Base-by-base conservation (phyloP, 2,113 vertebrate species). In the Phasianus colchicus region DNA sequence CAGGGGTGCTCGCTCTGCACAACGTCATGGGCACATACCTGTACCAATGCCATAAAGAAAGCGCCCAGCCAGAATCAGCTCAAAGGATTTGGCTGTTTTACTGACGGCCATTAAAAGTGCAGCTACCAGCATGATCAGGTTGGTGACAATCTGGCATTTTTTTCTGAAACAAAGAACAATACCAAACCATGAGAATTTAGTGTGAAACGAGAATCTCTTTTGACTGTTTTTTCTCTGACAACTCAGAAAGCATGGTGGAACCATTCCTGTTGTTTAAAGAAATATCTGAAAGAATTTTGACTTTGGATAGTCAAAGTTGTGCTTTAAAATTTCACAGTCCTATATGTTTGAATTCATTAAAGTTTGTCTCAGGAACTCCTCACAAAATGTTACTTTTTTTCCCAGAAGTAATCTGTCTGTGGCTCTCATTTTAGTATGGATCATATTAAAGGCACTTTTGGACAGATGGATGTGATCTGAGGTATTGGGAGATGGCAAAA, bases 11-110 rank as follows among this genome's bases (percentile, higher is more conserved):
- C 36, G 32, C 3, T 8, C 36, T 67, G 17, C 58, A 6, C 21
- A 7, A 36, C 21, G 45, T 9, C 34, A 17, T 1, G 7, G 47
- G 24, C 55, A 71, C 91, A 11, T 97, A 98, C 98, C 98, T 92
- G 97, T 82, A 50, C 97, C 98, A 47, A 98, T 88, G 69, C 98
- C 98, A 9, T 97, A 98, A 52, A 98, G 96, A 67, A 98, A 96
- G 42, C 98, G 96, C 45, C 97, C 98, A 2, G 98, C 58, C 63
- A 98, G 86, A 80, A 98, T 97, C 97, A 98, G 98, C 96, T 98
- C 98, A 1, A 98, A 98, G 58, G 98, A 98, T 67, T 57, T 96
- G 61, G 96, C 96, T 89, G 78, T 96, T 90, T 96, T 98, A 86
- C 98, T 98, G 87, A 98, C 96, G 42, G 97, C 84, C 98, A 98